phyloP scores from a whole-genome alignment of 1,140 invertebrate species.

The Heliconius nattereri region DNA sequence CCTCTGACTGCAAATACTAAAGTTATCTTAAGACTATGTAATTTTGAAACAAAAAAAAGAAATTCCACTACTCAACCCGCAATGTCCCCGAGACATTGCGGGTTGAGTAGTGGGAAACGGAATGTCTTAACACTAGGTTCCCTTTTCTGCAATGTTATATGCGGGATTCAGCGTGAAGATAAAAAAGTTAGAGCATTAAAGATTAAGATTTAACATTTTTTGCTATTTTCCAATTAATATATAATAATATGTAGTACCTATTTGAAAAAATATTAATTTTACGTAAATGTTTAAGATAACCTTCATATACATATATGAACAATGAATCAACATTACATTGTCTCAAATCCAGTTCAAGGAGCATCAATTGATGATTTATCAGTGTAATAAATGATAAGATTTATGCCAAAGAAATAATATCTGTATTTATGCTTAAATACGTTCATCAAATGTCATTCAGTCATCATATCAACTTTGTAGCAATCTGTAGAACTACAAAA shows the following conservation, averaged over 20 bases:
- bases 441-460: too few relatives aligned
- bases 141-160: too few relatives aligned
- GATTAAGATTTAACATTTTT: neutral
- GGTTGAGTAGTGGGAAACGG: too few relatives aligned
- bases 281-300: neutral
- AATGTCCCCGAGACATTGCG: too few relatives aligned
- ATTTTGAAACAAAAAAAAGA: too few relatives aligned
- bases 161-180: too few relatives aligned
- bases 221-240: neutral
- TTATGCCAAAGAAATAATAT: neutral
- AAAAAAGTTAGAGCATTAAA: too few relatives aligned
- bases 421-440: too few relatives aligned
- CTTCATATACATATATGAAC: neutral
- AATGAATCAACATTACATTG: conserved; percentile 1
- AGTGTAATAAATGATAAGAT: neutral
- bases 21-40: neutral
- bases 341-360: conserved; percentile 18
- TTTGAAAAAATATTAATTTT: neutral
- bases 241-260: neutral
- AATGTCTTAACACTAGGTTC: too few relatives aligned
- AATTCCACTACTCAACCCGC: too few relatives aligned
- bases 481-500: too few relatives aligned
- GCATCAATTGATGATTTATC: conserved; percentile 8
- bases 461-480: too few relatives aligned
- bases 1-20: neutral